Evolutionary conservation across 2,113 vertebrate species (phyloP).

Genomic region (Actinemys pallida): DNA sequence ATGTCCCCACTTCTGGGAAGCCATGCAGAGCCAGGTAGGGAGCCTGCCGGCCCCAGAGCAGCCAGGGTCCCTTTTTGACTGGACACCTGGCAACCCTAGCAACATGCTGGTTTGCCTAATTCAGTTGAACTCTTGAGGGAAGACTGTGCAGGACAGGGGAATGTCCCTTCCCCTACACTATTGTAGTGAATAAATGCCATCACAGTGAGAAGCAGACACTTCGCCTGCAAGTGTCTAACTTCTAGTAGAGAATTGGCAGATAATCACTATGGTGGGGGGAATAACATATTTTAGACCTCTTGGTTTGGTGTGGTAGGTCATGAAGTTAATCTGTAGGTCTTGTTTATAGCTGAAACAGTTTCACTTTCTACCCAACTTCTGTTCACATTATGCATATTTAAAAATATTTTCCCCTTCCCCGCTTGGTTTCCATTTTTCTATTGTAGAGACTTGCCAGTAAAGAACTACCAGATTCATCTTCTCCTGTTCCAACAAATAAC

Average conservation of each 20-base stretch:
- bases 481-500: conserved; percentile 92
- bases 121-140: not conserved
- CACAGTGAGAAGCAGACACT: not conserved
- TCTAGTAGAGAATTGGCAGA: not conserved
- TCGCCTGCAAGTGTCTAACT: not conserved
- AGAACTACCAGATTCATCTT: conserved; percentile 95
- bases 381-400: not conserved
- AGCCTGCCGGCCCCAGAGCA: too few relatives aligned
- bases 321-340: not conserved
- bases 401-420: not conserved
- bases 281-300: not conserved
- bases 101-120: not conserved
- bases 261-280: not conserved
- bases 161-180: not conserved
- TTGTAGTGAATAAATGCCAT: not conserved
- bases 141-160: not conserved
- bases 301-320: not conserved
- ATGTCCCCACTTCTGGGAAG: too few relatives aligned
- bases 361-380: not conserved
- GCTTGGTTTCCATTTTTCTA: conserved; percentile 44
- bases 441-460: conserved; percentile 93
- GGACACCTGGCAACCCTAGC: too few relatives aligned
- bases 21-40: too few relatives aligned
- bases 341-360: not conserved
- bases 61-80: too few relatives aligned